phyloP scores from a whole-genome alignment of 2,797 vertebrate species.

The Brotula barbata region DNA sequence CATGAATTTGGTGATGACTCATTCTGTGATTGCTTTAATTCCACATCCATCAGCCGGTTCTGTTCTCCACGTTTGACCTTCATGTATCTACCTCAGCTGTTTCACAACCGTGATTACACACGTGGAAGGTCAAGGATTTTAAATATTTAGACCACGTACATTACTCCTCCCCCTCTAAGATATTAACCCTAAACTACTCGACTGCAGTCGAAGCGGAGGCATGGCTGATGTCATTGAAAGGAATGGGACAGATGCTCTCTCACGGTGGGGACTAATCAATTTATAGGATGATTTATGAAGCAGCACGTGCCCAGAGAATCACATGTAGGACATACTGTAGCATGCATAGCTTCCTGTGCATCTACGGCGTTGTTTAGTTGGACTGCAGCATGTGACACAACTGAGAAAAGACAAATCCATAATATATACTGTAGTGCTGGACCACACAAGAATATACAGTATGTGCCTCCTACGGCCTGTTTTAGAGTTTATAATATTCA shows the following conservation, averaged over 20 bases:
- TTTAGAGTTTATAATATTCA: too few species aligned
- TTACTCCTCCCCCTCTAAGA: conserved; percentile 15
- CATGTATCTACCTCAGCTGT: conserved; percentile 48
- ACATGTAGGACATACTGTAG: conserved; percentile 33
- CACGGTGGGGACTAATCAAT: conserved; percentile 41
- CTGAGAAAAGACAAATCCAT: conserved; percentile 15
- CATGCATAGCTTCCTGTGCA: neutral
- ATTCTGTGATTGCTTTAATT: conserved; percentile 44
- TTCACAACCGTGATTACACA: conserved; percentile 53
- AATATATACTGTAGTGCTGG: conserved; percentile 12
- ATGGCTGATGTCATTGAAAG: conserved; percentile 47
- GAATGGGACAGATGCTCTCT: conserved; percentile 40
- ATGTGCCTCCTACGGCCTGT: neutral
- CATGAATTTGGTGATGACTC: conserved; percentile 54
- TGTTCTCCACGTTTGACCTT: conserved; percentile 44
- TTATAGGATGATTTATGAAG: conserved; percentile 44
- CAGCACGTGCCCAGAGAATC: conserved; percentile 13
- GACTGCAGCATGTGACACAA: conserved; percentile 28
- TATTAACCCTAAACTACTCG: conserved; percentile 50
- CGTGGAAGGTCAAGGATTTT: conserved; percentile 43
- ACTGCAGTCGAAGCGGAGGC: conserved; percentile 45
- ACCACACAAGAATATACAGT: neutral
- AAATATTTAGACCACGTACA: conserved; percentile 56
- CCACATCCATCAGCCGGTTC: conserved; percentile 17
- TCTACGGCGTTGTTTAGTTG: conserved; percentile 14